A percentile compares a stretch with the other conserved stretches of the same genome.
These are phyloP conservation scores for Pseudococcus jackbeardsleyi DNA, from an alignment of 2,888 invertebrate genomes.

Conservation along the genomic window DNA sequence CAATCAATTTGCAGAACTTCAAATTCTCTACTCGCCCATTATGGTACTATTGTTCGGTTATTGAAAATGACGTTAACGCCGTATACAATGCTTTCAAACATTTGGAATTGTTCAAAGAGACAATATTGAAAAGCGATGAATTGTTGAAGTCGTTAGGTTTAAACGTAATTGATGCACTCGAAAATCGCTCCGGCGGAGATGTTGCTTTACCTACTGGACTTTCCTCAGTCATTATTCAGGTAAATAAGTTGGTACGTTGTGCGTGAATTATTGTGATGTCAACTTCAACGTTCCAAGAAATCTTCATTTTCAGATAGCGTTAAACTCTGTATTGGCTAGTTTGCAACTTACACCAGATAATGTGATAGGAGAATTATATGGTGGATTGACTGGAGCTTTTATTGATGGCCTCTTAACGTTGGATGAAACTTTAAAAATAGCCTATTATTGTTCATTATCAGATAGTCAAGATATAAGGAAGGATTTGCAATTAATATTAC, in stretches of 20 bases:
- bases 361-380: slow-evolving; percentile 45
- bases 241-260: background rate
- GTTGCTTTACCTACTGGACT: background rate
- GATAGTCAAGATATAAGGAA: background rate
- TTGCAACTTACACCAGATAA: slow-evolving; percentile 48
- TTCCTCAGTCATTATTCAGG: slow-evolving; percentile 34
- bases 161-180: slow-evolving; percentile 13
- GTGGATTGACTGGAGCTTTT: slow-evolving; percentile 53
- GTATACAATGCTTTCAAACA: slow-evolving; percentile 6
- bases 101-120: slow-evolving; percentile 18
- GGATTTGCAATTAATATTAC: background rate
- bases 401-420: slow-evolving; percentile 32
- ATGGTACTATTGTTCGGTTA: background rate
- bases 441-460: slow-evolving; percentile 16
- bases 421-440: slow-evolving; percentile 34
- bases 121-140: background rate
- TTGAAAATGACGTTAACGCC: background rate
- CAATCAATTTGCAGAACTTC: background rate
- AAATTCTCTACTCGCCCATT: background rate
- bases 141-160: background rate
- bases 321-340: background rate
- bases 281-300: background rate
- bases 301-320: slow-evolving; percentile 24
- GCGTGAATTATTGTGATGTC: too few species aligned
- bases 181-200: background rate